Conservation (phyloP, 2,888 invertebrate genomes). For the Phyto melanocephala region DNA sequence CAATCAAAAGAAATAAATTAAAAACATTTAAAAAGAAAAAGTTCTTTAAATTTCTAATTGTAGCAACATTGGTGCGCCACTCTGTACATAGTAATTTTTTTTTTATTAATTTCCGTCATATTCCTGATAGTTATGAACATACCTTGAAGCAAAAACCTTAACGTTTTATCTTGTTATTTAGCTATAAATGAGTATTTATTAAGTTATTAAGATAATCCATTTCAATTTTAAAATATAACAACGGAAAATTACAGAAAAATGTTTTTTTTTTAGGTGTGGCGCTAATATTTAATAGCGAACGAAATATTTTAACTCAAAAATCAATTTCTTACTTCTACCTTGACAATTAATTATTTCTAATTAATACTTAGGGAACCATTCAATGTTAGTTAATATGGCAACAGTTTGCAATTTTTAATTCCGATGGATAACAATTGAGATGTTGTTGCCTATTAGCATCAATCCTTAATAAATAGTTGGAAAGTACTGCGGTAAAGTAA, state of each 20-base stretch:
- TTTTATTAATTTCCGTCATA: neutral
- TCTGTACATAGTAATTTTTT: no score
- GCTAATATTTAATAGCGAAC: neutral
- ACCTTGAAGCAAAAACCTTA: neutral
- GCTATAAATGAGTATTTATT: neutral
- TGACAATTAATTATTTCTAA: slow-evolving; percentile 1
- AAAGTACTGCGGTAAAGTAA: no score
- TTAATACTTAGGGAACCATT: neutral
- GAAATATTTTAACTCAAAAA: neutral
- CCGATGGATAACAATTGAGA: neutral
- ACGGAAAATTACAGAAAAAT: neutral
- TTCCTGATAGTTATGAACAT: neutral
- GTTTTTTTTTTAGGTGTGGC: slow-evolving; percentile 7
- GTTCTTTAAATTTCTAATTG: no score
- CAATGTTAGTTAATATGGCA: neutral
- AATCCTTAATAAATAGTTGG: no score
- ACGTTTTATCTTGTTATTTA: neutral
- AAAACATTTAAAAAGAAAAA: no score
- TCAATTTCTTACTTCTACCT: neutral
- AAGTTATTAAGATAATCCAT: neutral
- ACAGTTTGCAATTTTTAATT: neutral
- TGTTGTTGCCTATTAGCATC: no score
- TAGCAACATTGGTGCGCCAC: no score
- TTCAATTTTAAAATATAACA: neutral
- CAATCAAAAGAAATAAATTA: no score